Conservation (phyloP, 2,888 invertebrate genomes). For the Villa cingulata region DNA sequence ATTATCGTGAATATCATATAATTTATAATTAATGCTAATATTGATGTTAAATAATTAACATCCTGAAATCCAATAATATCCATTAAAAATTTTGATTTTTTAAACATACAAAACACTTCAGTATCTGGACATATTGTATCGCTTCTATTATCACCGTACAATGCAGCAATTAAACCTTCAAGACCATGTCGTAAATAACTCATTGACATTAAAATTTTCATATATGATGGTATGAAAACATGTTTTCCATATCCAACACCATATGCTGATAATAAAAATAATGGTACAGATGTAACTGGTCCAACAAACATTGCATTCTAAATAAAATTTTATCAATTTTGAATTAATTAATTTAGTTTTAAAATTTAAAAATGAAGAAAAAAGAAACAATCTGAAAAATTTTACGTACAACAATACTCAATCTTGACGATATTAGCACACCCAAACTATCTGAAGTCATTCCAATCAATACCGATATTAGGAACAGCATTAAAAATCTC, state of each 20-base stretch:
- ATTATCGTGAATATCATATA: slow-evolving; percentile 52
- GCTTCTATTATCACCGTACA: slow-evolving; percentile 63
- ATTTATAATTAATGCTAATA: slow-evolving; percentile 52
- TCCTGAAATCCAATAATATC: slow-evolving; percentile 61
- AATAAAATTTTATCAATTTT: slow-evolving; percentile 12
- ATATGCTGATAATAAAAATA: slow-evolving; percentile 76
- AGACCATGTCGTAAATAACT: slow-evolving; percentile 72
- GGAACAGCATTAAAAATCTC: slow-evolving; percentile 53
- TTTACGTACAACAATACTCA: slow-evolving; percentile 60
- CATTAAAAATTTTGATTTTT: slow-evolving; percentile 58
- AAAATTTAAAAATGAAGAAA: background rate
- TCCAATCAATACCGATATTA: slow-evolving; percentile 54
- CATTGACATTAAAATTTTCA: slow-evolving; percentile 64
- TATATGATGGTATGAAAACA: slow-evolving; percentile 52
- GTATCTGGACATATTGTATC: slow-evolving; percentile 59
- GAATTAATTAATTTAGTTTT: background rate
- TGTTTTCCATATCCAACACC: slow-evolving; percentile 71
- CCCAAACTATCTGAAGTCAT: slow-evolving; percentile 70
- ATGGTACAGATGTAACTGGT: slow-evolving; percentile 71
- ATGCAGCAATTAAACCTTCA: slow-evolving; percentile 64
- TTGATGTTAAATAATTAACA: slow-evolving; percentile 52
- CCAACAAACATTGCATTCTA: slow-evolving; percentile 84
- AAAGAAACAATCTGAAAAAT: background rate
- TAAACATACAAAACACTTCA: slow-evolving; percentile 62
- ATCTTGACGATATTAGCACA: slow-evolving; percentile 55